phyloP scores from a whole-genome alignment of 2,797 vertebrate genomes.

The Leucoraja ocellata region DNA sequence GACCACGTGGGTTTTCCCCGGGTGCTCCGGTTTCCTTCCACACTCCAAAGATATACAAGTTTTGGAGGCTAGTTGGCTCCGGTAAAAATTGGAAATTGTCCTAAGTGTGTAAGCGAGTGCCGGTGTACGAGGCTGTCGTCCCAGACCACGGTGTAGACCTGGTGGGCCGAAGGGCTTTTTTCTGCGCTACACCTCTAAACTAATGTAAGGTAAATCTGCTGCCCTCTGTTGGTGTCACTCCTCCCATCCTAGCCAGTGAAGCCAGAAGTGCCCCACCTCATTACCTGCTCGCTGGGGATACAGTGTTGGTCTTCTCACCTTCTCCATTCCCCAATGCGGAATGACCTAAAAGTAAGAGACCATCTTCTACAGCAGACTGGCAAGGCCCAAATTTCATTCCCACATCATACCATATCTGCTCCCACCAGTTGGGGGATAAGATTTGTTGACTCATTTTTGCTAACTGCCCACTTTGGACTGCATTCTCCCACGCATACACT shows the following conservation, averaged over 20 bases:
- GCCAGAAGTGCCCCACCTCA: not conserved
- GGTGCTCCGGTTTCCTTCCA: no score
- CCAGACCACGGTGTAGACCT: no score
- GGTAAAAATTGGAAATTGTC: no score
- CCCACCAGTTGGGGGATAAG: no score
- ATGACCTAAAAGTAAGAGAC: not conserved
- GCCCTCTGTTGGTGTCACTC: not conserved
- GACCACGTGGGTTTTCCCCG: no score
- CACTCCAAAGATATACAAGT: no score
- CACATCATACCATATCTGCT: not conserved
- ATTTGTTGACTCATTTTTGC: no score
- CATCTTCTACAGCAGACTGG: not conserved
- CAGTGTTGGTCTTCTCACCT: not conserved
- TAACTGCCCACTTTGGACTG: not conserved
- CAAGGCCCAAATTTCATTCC: not conserved
- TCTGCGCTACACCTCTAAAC: no score
- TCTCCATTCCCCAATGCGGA: not conserved
- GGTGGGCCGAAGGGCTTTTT: no score
- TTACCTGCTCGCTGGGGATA: not conserved
- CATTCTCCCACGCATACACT: not conserved
- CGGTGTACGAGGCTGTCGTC: no score
- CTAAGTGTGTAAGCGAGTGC: no score
- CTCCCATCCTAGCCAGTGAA: not conserved
- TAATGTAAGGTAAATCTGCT: not conserved
- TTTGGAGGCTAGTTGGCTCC: no score